Evolutionary conservation across 2,797 vertebrate species (phyloP), one percentile per base, ranked within the genome.

Genomic region (Pachyuromys duprasi): DNA sequence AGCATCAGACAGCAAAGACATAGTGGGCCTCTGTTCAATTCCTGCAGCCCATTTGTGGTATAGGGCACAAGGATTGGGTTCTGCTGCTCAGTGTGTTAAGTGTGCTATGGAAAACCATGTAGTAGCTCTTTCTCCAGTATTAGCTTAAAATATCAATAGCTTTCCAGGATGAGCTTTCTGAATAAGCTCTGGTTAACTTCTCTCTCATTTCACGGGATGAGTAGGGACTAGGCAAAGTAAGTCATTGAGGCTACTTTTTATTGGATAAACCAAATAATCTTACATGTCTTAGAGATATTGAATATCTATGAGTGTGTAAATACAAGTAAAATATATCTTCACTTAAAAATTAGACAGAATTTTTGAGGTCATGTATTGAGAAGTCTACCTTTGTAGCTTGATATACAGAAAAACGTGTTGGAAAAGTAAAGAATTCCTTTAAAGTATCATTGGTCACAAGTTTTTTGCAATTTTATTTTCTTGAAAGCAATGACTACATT

Each of bases 341-440:
- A 80, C 39, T 91, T 92, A 70, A 83, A 75, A 72, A 33, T 49
- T 91, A 31, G 89, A 26, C 22, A 92, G 57, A 17, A 76, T 78
- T 84, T 70, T 88, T 17, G 28, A 92, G 82, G 76, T 82, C 5
- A 45, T 1, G n/a, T 22, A 17, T 20, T 79, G 86, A 33, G 70
- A 89, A n/a, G 15, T 78, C 49, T 57, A 33, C 18, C 7, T 91
- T 96, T 95, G 53, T 57, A 96, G 67, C 11, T 33, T 76, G 81
- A 82, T 18, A 60, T 33, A 62, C 14, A 74, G 14, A 28, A 55
- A 5, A 88, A 15, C 49, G 33, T 90, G 2, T 65, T 94, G 79
- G 57, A 86, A 90, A 75, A 90, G 20, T 6, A 75, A 69, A 3
- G n/a, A 39, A 55, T 76, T 7, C 80, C 62, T 90, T 90, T 79